Conservation (phyloP, 2,113 vertebrate species). For the Hemiscyllium ocellatum region DNA sequence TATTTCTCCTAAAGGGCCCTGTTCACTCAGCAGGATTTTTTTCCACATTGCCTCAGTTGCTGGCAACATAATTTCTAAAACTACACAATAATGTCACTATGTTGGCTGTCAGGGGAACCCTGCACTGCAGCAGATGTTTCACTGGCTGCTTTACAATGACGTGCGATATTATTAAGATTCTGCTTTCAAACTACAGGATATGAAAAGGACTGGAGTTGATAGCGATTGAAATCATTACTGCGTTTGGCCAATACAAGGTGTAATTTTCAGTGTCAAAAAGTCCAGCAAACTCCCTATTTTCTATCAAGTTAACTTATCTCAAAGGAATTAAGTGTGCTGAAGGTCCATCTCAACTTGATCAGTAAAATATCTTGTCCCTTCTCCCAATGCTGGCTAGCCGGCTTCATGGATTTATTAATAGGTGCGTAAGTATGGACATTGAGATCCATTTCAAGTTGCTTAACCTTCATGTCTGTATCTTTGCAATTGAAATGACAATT, state of each 20-base stretch:
- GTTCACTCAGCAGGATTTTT: conserved; percentile 4
- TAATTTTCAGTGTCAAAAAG: neutral
- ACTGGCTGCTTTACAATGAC: neutral
- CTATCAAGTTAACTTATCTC: neutral
- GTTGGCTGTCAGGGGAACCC: neutral
- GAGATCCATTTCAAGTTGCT: neutral
- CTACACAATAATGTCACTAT: neutral
- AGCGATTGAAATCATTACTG: neutral
- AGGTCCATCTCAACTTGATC: neutral
- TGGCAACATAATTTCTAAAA: neutral
- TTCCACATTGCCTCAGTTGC: neutral
- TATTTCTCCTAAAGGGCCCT: conserved; percentile 5
- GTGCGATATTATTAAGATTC: neutral
- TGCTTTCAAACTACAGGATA: neutral
- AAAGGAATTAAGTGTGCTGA: neutral
- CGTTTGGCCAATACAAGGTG: neutral
- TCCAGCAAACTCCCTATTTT: neutral
- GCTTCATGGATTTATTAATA: neutral
- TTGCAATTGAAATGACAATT: neutral
- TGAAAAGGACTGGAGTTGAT: neutral
- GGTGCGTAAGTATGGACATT: neutral
- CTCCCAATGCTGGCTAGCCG: neutral
- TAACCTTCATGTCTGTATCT: neutral
- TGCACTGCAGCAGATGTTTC: neutral
- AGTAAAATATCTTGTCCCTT: neutral